Conservation (phyloP, 2,113 vertebrate species). For the Electrona antarctica region DNA sequence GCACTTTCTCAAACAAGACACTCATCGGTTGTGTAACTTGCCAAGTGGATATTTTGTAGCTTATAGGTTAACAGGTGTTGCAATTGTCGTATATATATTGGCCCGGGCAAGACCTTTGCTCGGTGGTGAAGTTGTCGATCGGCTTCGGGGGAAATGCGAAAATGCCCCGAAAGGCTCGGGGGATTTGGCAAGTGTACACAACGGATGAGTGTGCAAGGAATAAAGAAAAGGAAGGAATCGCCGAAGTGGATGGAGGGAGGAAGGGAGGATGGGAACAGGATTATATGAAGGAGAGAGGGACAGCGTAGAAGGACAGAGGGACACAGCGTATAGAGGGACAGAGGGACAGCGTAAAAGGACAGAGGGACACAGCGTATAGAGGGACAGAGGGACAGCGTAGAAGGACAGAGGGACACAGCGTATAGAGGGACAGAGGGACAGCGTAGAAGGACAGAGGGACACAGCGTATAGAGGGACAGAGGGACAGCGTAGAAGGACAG, state of each 20-base stretch:
- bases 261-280: slow-evolving; percentile 53
- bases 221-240: slow-evolving; percentile 49
- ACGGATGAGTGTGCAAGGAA: slow-evolving; percentile 76
- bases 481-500: no score
- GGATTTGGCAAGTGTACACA: slow-evolving; percentile 81
- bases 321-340: no score
- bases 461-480: no score
- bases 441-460: no score
- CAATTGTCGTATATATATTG: slow-evolving; percentile 5
- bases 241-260: slow-evolving; percentile 53
- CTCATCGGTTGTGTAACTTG: slow-evolving; percentile 81
- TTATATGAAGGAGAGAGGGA: slow-evolving; percentile 37
- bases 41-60: slow-evolving; percentile 48
- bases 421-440: no score
- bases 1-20: slow-evolving; percentile 69
- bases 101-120: slow-evolving; percentile 47
- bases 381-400: no score
- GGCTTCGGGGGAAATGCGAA: slow-evolving; percentile 45
- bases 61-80: background rate
- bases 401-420: no score
- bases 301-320: slow-evolving; percentile 51
- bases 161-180: slow-evolving; percentile 61
- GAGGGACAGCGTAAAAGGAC: slow-evolving; percentile 45
- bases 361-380: slow-evolving; percentile 3
- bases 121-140: slow-evolving; percentile 50